These are phyloP conservation scores for Cheilosia soror DNA, from an alignment of 2,888 invertebrate species.

Conservation along the genomic window DNA sequence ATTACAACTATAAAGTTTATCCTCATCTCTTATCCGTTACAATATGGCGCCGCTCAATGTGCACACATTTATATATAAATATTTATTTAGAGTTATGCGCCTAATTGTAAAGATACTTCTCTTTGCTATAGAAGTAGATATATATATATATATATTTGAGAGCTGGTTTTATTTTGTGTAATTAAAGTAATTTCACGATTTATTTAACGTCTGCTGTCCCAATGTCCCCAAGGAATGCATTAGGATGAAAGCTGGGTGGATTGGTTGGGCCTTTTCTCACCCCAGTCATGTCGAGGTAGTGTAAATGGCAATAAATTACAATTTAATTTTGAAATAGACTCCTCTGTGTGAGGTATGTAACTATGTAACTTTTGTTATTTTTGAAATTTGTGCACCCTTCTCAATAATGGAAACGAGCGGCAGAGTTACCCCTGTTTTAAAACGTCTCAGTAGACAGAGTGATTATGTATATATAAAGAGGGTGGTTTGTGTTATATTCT, in stretches of 20 bases:
- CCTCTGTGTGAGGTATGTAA: conserved; percentile 8
- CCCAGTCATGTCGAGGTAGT: conserved; percentile 22
- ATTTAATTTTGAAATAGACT: conserved; percentile 71
- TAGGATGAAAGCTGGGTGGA: conserved; percentile 3
- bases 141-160: conserved; percentile 13
- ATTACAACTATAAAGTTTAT: conserved; percentile 73
- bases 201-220: conserved; percentile 58
- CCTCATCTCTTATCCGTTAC: conserved; percentile 53
- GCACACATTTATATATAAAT: not conserved
- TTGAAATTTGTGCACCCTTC: conserved; percentile 24
- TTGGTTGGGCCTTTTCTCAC: conserved; percentile 27
- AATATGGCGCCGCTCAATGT: conserved; percentile 51
- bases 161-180: conserved; percentile 61
- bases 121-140: not conserved
- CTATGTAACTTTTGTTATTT: conserved; percentile 36
- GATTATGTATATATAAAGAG: conserved; percentile 9
- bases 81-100: not conserved
- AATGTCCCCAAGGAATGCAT: conserved; percentile 22
- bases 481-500: not conserved
- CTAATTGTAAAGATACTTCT: conserved; percentile 16
- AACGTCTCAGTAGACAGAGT: conserved; percentile 5
- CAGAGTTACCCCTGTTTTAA: conserved; percentile 12
- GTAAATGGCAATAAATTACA: conserved; percentile 75
- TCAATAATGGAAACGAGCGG: not conserved
- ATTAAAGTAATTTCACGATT: conserved; percentile 68